Conservation (phyloP, 2,888 invertebrate species). For the Auanema freiburgensis region DNA sequence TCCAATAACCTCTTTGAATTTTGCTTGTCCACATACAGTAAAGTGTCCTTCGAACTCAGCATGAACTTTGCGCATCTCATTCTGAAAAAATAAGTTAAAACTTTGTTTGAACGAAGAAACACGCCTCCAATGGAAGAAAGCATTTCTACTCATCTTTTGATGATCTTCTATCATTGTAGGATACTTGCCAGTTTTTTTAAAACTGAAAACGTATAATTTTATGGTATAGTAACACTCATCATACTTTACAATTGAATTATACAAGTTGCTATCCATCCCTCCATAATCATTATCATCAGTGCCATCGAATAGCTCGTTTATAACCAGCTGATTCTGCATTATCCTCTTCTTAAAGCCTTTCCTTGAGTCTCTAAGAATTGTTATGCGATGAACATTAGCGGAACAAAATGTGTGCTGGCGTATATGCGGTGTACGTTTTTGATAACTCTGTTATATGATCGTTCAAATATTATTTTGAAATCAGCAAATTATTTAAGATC, state of each 20-base stretch:
- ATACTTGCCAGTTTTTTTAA: conserved; percentile 2
- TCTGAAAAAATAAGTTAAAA: neutral
- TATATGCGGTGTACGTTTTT: too few species aligned
- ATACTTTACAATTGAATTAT: conserved; percentile 1
- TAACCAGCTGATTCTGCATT: too few species aligned
- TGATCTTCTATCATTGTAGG: conserved; percentile 3
- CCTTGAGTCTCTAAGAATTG: too few species aligned
- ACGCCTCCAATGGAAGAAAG: neutral
- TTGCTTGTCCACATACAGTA: conserved; percentile 3
- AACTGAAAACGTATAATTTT: neutral
- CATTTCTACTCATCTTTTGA: conserved; percentile 2
- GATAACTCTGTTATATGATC: too few species aligned
- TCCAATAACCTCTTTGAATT: neutral
- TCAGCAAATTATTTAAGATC: too few species aligned
- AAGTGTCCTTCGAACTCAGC: neutral
- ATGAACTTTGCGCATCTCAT: neutral
- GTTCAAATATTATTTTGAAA: too few species aligned
- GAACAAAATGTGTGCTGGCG: too few species aligned
- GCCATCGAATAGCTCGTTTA: neutral
- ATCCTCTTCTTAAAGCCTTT: too few species aligned
- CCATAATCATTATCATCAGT: conserved; percentile 5
- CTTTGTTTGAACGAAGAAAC: neutral
- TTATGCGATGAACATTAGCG: too few species aligned
- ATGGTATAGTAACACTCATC: neutral
- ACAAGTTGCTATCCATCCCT: conserved; percentile 1